Evolutionary conservation across 2,113 vertebrate genomes (phyloP), one percentile per base, ranked within the genome.

Genomic region (Austrofundulus limnaeus): DNA sequence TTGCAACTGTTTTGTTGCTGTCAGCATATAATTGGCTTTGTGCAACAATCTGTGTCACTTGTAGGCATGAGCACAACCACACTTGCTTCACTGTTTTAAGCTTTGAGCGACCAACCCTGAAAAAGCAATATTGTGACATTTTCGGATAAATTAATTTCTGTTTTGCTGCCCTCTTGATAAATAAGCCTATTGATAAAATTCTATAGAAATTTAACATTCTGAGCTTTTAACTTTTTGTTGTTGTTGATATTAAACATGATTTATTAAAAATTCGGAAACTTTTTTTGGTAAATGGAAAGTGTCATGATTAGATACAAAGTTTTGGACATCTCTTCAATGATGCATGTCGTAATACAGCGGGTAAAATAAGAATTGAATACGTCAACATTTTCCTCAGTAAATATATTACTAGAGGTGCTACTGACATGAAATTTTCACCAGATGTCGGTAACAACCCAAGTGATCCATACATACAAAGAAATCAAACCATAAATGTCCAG

Each of bases 61-160:
- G 16, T 13, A 53, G 61, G 19, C 34, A 48, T 48, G 39, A 24
- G 39, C 50, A 46, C 48, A 62, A 34, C 19, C 39, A 39, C 49
- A 47, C 47, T 54, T 31, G 48, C 17, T 21, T 43, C 56, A 55
- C 59, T 75, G 59, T 80, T 67, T 66, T 57, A 50, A 52, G 50
- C 38, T 72, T 60, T 49, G 66, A 73, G 56, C 55, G 11, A 20
- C 58, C 53, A 42, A 39, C 53, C 60, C 42, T 72, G 53, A 45
- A 53, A 78, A 72, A 68, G 58, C 73, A 77, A 71, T 74, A 74
- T 70, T 63, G 15, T 81, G 72, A 80, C 67, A 78, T 75, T 75
- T 75, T 57, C 73, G 80, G 60, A 77, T 62, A 31, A 65, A 75
- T 80, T 8, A 57, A 61, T 70, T 66, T 49, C 28, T 70, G 53